These are phyloP conservation scores for Amorpha juglandis DNA, from an alignment of 2,888 invertebrate species.

Conservation along the genomic window DNA sequence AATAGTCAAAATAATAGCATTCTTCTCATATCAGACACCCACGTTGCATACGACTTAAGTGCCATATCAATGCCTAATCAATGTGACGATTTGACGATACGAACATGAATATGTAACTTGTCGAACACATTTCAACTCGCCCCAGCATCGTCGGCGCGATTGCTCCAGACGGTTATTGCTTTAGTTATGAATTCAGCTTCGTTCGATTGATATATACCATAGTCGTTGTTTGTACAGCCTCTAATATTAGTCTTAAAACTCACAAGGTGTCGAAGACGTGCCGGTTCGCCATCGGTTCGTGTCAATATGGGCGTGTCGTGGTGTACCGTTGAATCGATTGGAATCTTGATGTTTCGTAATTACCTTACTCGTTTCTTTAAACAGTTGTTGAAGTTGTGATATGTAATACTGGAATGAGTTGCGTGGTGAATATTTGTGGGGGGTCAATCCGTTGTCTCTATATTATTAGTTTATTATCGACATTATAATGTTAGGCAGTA, in stretches of 20 bases:
- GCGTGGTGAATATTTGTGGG: too few relatives aligned
- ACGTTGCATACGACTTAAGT: not conserved
- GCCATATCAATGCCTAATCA: not conserved
- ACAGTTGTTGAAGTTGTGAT: not conserved
- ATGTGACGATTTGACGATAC: not conserved
- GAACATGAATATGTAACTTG: not conserved
- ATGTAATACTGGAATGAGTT: too few relatives aligned
- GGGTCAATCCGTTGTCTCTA: too few relatives aligned
- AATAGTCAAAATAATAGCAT: not conserved
- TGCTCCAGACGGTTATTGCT: conserved; percentile 20
- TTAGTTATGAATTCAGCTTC: conserved; percentile 12
- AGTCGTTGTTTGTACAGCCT: conserved; percentile 8
- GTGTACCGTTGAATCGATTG: not conserved
- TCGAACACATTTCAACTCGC: not conserved
- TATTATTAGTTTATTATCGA: too few relatives aligned
- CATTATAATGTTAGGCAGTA: too few relatives aligned
- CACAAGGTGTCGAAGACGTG: conserved; percentile 51
- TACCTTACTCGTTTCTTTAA: not conserved
- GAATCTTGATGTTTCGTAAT: not conserved
- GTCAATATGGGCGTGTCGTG: not conserved
- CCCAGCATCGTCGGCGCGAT: not conserved
- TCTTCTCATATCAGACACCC: not conserved
- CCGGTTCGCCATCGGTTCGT: not conserved
- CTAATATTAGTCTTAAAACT: conserved; percentile 31
- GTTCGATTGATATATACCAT: conserved; percentile 8